Evolutionary conservation across 2,113 vertebrate species (phyloP), one percentile per base, ranked within the genome.

Genomic region (Eubucco bourcierii): DNA sequence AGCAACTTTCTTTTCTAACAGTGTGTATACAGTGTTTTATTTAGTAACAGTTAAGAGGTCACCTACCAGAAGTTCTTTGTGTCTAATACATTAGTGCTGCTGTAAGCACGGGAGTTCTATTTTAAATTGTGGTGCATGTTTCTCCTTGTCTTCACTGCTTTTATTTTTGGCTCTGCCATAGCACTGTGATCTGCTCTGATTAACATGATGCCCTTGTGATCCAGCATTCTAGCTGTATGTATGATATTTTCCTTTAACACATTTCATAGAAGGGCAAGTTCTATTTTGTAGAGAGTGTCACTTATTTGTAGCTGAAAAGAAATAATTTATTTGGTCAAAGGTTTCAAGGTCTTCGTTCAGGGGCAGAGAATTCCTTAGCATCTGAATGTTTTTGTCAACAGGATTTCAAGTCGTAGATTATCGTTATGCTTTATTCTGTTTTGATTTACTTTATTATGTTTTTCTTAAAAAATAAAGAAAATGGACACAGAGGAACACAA

Each of bases 291-390:
- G 90, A 70, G 90, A 95, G 82, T 87, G 12, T 97, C 96, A 97
- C 97, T 97, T 97, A 98, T 97, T 98, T 93, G 95, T 87, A 97
- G 94, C 97, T 97, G 94, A 93, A 97, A 46, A 96, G 96, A 97
- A 97, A 81, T 97, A 94, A 98, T 97, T 97, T 97, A 94, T 96
- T 96, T 97, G 91, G 92, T 96, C 24, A 85, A 94, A 96, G 87
- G 90, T 95, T 96, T 66, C 66, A 88, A 92, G 63, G 65, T 94
- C 90, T 96, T 96, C 79, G 74, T 5, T 95, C 71, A 96, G 90
- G 73, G 79, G 28, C 80, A 96, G 56, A 63, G 34, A 89, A 79
- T 94, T 92, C 74, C 86, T 94, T 80, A 68, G 39, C 60, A 86
- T 68, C 59, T 87, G 60, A 97, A 78, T 80, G 23, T 66, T 77